Base-by-base conservation (phyloP, 2,888 invertebrate species). In the Drosophila kanekoi region DNA sequence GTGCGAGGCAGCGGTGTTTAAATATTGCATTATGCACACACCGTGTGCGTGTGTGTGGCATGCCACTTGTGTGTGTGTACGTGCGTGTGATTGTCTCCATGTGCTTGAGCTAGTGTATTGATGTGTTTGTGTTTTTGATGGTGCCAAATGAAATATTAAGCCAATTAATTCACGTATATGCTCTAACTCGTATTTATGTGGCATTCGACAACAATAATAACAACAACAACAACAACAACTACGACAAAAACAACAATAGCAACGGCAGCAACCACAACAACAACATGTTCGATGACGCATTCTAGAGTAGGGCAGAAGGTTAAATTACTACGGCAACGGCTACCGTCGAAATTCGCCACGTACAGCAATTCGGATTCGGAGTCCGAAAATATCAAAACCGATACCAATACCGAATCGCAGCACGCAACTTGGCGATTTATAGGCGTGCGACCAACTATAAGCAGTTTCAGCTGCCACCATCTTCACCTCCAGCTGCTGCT, bases 271-370 rank as follows among this genome's bases (percentile, higher is more conserved):
- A 41, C 20, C 13, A 54, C 47, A 51, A 48, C 62, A 71, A 69
- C 23, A 59, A 38, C 73, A 69, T 67, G 71, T 78, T 85, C 81
- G 91, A 90, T 91, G 90, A 90, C 91, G 91, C 91, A 90, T 90
- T 82, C 84, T 66, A 89, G 85, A 90, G 89, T 89, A 91, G 91
- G 89, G 85, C 89, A 89, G 89, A 87, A 89, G 87, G 89, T 89
- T 89, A 87, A 83, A 83, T 77, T 83, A 82, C 79, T 71, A 82
- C 68, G 77, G 72, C 77, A 69, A 61, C 69, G 58, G 61, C 79
- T 49, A 67, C 58, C 67, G 72, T 87, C 73, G 68, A 77, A 84
- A 87, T 78, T 87, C 87, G 87, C 81, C 87, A 82, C 87, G 78
- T 87, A 81, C 79, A 48, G 85, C 72, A 56, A 77, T 72, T 75